Evolutionary conservation across 2,797 vertebrate species (phyloP).

Genomic region (Knipowitschia caucasica): DNA sequence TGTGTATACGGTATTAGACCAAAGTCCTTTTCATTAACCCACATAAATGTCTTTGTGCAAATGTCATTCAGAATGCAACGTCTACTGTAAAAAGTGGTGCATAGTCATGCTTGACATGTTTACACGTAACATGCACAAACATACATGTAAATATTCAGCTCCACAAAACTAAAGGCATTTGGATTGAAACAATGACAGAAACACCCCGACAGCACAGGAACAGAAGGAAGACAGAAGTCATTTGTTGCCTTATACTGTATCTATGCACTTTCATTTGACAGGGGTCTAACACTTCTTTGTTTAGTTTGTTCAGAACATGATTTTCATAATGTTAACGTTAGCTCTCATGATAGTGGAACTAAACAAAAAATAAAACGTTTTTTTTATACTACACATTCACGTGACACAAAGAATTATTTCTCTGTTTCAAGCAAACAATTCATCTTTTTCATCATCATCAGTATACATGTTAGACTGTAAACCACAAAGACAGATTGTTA

Average conservation of each 20-base stretch:
- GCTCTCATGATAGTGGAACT: not conserved
- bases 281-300: not conserved
- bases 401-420: slow-evolving; percentile 51
- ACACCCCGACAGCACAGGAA: slow-evolving; percentile 59
- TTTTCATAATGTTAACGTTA: not conserved
- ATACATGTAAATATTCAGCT: slow-evolving; percentile 49
- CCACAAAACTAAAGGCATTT: slow-evolving; percentile 50
- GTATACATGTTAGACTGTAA: slow-evolving; percentile 55
- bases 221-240: slow-evolving; percentile 60
- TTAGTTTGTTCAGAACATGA: not conserved
- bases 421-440: slow-evolving; percentile 26
- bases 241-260: not conserved
- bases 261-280: not conserved
- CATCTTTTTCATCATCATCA: slow-evolving; percentile 53
- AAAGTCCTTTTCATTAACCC: slow-evolving; percentile 48
- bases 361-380: slow-evolving; percentile 52
- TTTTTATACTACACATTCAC: slow-evolving; percentile 64
- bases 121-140: slow-evolving; percentile 79
- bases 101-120: slow-evolving; percentile 79
- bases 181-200: slow-evolving; percentile 44
- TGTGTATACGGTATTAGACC: slow-evolving; percentile 51
- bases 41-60: slow-evolving; percentile 57
- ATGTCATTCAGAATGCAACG: slow-evolving; percentile 57
- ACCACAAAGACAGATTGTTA: slow-evolving; percentile 62
- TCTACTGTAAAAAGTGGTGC: slow-evolving; percentile 62